phyloP scores from a whole-genome alignment of 2,888 invertebrate genomes.

The Pheosia gnoma region DNA sequence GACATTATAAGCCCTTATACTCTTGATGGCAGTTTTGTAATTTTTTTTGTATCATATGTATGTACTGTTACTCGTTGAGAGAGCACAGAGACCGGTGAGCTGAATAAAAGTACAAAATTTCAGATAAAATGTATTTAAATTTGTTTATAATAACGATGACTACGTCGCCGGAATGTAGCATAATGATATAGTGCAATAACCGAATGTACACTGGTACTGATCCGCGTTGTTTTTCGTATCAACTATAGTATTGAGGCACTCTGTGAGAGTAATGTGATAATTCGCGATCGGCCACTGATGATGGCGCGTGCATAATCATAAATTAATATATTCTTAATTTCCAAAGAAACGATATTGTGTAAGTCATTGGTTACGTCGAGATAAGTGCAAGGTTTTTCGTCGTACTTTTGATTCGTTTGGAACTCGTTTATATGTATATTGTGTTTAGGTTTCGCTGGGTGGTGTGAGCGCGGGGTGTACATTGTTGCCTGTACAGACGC shows the following conservation, averaged over 20 bases:
- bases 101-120: slow-evolving; percentile 81
- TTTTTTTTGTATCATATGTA: slow-evolving; percentile 54
- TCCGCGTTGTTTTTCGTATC: slow-evolving; percentile 30
- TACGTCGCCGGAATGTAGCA: slow-evolving; percentile 61
- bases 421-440: slow-evolving; percentile 70
- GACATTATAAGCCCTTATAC: background rate
- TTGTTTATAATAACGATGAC: slow-evolving; percentile 59
- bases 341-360: slow-evolving; percentile 71
- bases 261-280: slow-evolving; percentile 56
- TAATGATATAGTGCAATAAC: slow-evolving; percentile 80
- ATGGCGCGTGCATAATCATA: slow-evolving; percentile 58
- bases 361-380: slow-evolving; percentile 68
- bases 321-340: slow-evolving; percentile 66
- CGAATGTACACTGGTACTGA: slow-evolving; percentile 53
- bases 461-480: slow-evolving; percentile 46
- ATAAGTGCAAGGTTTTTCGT: slow-evolving; percentile 68
- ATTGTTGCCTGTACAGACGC: slow-evolving; percentile 61
- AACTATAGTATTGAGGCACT: slow-evolving; percentile 34
- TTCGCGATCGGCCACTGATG: slow-evolving; percentile 49
- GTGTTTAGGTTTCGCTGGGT: slow-evolving; percentile 56
- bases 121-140: slow-evolving; percentile 65
- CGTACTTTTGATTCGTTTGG: slow-evolving; percentile 54
- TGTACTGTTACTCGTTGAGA: slow-evolving; percentile 51
- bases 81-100: slow-evolving; percentile 47
- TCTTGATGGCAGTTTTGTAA: slow-evolving; percentile 45